These are phyloP conservation scores for Eulacestoma nigropectus DNA, from an alignment of 2,113 vertebrate genomes.

Conservation along the genomic window DNA sequence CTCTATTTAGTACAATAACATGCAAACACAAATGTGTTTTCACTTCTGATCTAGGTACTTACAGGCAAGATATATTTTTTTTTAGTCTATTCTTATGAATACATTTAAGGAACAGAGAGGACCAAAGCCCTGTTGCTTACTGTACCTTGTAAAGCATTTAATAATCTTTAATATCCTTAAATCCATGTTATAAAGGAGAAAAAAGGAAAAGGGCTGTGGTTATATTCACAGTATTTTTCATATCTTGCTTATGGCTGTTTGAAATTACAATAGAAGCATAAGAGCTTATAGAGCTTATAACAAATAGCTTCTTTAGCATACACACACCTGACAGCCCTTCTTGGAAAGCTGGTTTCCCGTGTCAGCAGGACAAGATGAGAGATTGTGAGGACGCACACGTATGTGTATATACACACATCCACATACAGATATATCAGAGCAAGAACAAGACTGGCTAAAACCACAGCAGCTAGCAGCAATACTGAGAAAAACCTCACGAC, in stretches of 20 bases:
- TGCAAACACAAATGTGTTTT: background rate
- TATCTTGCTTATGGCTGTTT: background rate
- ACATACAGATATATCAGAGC: accelerated
- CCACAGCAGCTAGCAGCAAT: background rate
- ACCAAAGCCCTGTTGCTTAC: background rate
- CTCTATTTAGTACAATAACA: background rate
- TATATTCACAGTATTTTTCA: background rate
- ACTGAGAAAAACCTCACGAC: background rate
- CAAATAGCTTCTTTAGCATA: background rate
- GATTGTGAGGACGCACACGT: accelerated
- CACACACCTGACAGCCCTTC: background rate
- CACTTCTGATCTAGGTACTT: background rate
- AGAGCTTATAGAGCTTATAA: background rate
- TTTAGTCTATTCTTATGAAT: background rate
- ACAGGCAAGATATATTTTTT: background rate
- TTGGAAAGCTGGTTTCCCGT: background rate
- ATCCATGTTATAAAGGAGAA: background rate
- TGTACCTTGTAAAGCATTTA: background rate
- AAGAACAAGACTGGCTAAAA: background rate
- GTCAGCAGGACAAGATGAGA: background rate
- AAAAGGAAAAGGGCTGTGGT: background rate
- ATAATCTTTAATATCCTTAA: background rate
- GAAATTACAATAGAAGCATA: background rate
- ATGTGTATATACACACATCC: background rate
- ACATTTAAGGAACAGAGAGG: background rate